A percentile compares a stretch with the other conserved stretches of the same genome.
Evolutionary conservation across 2,113 vertebrate genomes (phyloP).

Genomic region (Otocyon megalotis): DNA sequence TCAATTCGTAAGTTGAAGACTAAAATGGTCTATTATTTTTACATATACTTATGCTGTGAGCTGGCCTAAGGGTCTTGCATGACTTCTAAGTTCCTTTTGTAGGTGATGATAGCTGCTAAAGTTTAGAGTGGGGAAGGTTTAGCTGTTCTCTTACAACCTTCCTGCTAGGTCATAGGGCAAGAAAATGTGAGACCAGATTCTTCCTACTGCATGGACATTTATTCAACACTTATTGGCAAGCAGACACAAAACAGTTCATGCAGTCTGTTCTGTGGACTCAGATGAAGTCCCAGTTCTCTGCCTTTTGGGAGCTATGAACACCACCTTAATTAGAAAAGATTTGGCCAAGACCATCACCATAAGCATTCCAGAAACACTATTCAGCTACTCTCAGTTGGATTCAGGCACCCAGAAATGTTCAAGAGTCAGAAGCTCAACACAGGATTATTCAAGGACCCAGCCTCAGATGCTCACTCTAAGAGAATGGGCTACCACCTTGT

Average conservation of each 20-base stretch:
- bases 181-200: neutral
- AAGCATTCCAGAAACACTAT: neutral
- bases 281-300: neutral
- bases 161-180: neutral
- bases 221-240: neutral
- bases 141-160: neutral
- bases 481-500: fast-evolving
- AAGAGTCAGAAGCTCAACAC: neutral
- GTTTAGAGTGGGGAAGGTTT: neutral
- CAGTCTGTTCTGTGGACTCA: neutral
- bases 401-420: neutral
- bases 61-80: neutral
- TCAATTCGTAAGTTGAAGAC: neutral
- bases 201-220: neutral
- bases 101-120: neutral
- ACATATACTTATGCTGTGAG: neutral
- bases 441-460: neutral
- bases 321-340: neutral
- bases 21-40: neutral
- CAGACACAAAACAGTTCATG: neutral
- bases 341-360: neutral
- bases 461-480: neutral
- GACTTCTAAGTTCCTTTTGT: neutral
- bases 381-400: neutral
- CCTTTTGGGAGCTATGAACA: neutral